Percentiles rank a stretch among this genome's conserved stretches.
Conservation (phyloP, 2,113 vertebrate genomes). For the Dromaius novaehollandiae region DNA sequence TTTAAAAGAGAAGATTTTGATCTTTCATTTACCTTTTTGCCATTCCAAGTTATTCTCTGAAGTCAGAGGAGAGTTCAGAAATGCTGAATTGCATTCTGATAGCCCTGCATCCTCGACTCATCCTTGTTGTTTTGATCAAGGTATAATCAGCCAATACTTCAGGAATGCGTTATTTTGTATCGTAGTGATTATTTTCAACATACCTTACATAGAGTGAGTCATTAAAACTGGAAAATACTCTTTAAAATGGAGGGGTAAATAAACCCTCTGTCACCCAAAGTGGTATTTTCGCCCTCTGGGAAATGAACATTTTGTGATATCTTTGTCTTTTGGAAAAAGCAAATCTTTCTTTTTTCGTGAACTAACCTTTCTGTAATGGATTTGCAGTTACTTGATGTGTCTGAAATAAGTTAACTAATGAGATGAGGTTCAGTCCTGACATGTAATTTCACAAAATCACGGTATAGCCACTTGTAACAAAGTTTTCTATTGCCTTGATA, state of each 20-base stretch:
- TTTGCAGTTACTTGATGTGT: slow-evolving; percentile 13
- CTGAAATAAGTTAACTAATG: slow-evolving; percentile 50
- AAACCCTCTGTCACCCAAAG: neutral
- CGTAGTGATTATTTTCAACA: neutral
- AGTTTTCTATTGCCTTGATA: slow-evolving; percentile 62
- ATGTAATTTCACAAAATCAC: slow-evolving; percentile 45
- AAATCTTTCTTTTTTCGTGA: neutral
- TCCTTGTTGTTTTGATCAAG: neutral
- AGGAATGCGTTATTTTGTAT: neutral
- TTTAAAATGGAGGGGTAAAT: neutral
- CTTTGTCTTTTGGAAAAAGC: neutral
- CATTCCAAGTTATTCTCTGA: slow-evolving; percentile 56
- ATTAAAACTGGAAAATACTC: neutral
- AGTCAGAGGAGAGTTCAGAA: slow-evolving; percentile 20
- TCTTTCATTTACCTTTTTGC: slow-evolving; percentile 60
- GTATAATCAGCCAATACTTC: neutral
- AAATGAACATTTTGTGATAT: neutral
- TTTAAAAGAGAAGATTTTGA: slow-evolving; percentile 62
- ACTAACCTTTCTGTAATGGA: slow-evolving; percentile 35
- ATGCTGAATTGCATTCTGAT: slow-evolving; percentile 4
- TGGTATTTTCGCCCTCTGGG: neutral
- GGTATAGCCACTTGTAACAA: slow-evolving; percentile 45
- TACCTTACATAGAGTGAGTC: neutral
- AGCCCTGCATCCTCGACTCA: neutral
- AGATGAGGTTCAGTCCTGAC: slow-evolving; percentile 26